Conservation (phyloP, 2,797 vertebrate species). For the Paratrypauchen microcephalus region DNA sequence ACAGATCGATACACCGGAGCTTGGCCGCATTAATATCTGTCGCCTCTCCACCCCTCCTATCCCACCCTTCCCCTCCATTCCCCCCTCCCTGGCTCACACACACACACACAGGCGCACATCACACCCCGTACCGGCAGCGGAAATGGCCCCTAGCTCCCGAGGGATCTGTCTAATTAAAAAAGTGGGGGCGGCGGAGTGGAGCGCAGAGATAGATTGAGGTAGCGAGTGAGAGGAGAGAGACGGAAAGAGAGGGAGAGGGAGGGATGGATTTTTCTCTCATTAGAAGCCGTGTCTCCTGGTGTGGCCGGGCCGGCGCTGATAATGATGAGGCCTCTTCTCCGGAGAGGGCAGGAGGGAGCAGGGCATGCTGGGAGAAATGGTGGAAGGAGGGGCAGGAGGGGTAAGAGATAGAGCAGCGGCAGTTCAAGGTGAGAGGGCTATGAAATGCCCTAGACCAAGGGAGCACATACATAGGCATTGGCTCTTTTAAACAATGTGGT, state of each 20-base stretch:
- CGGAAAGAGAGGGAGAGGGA: conserved; percentile 26
- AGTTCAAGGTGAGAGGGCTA: conserved; percentile 18
- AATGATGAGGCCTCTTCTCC: conserved; percentile 76
- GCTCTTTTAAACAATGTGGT: conserved; percentile 16
- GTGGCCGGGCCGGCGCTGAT: conserved; percentile 78
- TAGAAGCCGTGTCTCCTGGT: conserved; percentile 81
- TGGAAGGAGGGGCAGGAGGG: conserved; percentile 12
- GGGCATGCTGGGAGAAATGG: conserved; percentile 11
- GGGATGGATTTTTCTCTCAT: conserved; percentile 84
- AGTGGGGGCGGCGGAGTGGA: conserved; percentile 49
- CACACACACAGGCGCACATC: conserved; percentile 66
- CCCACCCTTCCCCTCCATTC: conserved; percentile 32
- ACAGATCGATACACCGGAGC: conserved; percentile 85
- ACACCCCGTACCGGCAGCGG: conserved; percentile 75
- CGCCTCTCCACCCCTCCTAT: conserved; percentile 67
- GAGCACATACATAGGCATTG: conserved; percentile 17
- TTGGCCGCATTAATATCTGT: conserved; percentile 84
- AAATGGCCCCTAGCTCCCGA: conserved; percentile 80
- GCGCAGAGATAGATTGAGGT: conserved; percentile 61
- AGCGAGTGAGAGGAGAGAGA: conserved; percentile 41
- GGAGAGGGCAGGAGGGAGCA: conserved; percentile 45
- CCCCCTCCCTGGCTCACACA: conserved; percentile 60
- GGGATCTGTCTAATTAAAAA: conserved; percentile 85
- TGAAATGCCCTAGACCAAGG: conserved; percentile 17
- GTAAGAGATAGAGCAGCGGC: conserved; percentile 48